phyloP scores from a whole-genome alignment of 2,888 invertebrate species.

The Campaea margaritaria region DNA sequence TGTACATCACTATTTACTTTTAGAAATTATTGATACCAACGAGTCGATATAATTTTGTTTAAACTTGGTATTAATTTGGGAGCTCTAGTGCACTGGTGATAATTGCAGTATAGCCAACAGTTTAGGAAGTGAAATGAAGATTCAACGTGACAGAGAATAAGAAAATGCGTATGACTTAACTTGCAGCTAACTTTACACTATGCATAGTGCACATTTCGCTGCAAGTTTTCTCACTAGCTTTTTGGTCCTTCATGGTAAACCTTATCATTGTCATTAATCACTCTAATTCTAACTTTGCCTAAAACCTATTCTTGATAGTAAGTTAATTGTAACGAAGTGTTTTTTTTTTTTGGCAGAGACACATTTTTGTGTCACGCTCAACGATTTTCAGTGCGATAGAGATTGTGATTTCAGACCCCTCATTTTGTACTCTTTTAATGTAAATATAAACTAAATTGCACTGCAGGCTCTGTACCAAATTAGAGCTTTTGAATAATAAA shows the following conservation, averaged over 20 bases:
- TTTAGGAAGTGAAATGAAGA: too few species aligned
- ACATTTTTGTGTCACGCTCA: too few species aligned
- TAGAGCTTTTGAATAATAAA: neutral
- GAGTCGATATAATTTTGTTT: neutral
- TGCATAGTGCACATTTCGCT: too few species aligned
- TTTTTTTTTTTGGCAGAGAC: too few species aligned
- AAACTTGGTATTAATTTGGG: conserved; percentile 8
- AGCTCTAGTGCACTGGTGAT: conserved; percentile 2
- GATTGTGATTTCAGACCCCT: conserved; percentile 1
- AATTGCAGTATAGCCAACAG: too few species aligned
- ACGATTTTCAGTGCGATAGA: conserved; percentile 9
- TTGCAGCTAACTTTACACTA: neutral
- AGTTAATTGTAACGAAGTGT: too few species aligned
- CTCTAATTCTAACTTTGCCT: too few species aligned
- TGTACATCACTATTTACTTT: conserved; percentile 18
- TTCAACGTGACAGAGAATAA: too few species aligned
- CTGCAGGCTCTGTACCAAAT: neutral
- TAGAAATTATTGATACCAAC: conserved; percentile 10
- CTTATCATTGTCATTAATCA: too few species aligned
- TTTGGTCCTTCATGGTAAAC: too few species aligned
- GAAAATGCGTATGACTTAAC: neutral
- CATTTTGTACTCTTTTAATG: conserved; percentile 42
- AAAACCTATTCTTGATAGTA: too few species aligned
- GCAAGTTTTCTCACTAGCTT: too few species aligned
- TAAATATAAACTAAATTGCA: conserved; percentile 44